phyloP scores from a whole-genome alignment of 1,140 invertebrate genomes.

The Drosophila kepulauana region DNA sequence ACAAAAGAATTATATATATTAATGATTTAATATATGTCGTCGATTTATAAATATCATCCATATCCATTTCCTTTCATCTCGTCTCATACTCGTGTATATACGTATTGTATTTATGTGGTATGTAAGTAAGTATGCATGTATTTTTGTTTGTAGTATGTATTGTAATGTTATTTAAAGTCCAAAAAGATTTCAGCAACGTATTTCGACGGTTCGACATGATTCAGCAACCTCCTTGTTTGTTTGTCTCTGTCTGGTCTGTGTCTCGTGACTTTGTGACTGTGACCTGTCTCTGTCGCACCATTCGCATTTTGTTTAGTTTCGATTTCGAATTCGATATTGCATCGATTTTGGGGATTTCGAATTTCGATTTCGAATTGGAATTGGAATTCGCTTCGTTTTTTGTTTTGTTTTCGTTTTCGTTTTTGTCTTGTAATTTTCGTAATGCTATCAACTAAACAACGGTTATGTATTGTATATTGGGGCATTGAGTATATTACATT shows the following conservation, averaged over 20 bases:
- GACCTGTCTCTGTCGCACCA: conserved; percentile 72
- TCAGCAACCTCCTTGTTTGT: conserved; percentile 59
- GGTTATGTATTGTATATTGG: conserved; percentile 54
- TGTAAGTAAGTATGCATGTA: conserved; percentile 27
- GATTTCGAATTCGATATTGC: conserved; percentile 26
- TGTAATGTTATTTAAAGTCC: conserved; percentile 66
- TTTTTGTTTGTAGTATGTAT: conserved; percentile 15
- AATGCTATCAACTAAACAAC: conserved; percentile 80
- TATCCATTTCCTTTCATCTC: conserved; percentile 52
- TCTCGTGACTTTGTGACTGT: conserved; percentile 15
- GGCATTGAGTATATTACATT: conserved; percentile 78
- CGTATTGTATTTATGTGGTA: conserved; percentile 7
- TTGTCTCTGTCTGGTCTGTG: conserved; percentile 26
- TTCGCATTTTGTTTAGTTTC: conserved; percentile 59
- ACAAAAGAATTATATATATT: conserved; percentile 51
- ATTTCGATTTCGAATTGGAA: conserved; percentile 1
- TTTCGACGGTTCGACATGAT: conserved; percentile 78
- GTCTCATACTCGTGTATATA: conserved; percentile 30
- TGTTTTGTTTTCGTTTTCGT: background rate
- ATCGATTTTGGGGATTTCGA: background rate
- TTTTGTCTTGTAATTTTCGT: conserved; percentile 39
- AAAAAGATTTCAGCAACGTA: conserved; percentile 79
- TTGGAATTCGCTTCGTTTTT: conserved; percentile 27
- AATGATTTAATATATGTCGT: conserved; percentile 39
- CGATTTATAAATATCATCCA: conserved; percentile 42